These are phyloP conservation scores for Hylaeus volcanicus DNA, from an alignment of 1,140 invertebrate species.

Conservation along the genomic window DNA sequence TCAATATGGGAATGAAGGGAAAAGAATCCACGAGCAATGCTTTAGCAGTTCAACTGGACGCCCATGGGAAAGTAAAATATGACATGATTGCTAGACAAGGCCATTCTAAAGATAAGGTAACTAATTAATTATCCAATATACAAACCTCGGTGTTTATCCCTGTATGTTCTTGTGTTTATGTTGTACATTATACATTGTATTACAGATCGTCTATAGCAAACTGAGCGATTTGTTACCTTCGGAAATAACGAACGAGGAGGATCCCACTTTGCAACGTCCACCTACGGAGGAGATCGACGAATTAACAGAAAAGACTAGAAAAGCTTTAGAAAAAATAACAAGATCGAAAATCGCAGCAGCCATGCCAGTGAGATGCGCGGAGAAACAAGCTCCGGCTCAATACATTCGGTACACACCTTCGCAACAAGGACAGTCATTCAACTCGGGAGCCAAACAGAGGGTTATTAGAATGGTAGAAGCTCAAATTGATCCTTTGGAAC, in stretches of 20 bases:
- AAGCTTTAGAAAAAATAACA: slow-evolving; percentile 92
- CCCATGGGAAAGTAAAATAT: slow-evolving; percentile 97
- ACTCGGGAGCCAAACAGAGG: slow-evolving; percentile 98
- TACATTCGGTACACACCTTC: slow-evolving; percentile 99
- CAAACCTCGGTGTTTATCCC: not conserved
- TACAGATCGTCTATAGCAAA: slow-evolving; percentile 96
- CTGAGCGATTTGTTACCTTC: slow-evolving; percentile 95
- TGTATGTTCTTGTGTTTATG: not conserved
- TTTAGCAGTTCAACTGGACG: slow-evolving; percentile 95
- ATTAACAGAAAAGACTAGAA: slow-evolving; percentile 91
- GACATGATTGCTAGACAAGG: slow-evolving; percentile 97
- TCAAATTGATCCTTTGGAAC: slow-evolving; percentile 98
- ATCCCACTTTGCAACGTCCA: slow-evolving; percentile 93
- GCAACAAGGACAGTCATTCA: slow-evolving; percentile 96
- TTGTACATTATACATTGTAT: slow-evolving; percentile 8
- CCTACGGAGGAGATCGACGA: slow-evolving; percentile 92
- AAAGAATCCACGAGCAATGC: slow-evolving; percentile 92
- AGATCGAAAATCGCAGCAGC: slow-evolving; percentile 95
- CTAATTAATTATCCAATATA: not conserved
- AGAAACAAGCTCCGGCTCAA: slow-evolving; percentile 94
- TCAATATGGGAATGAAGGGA: slow-evolving; percentile 90
- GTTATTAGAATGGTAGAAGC: slow-evolving; percentile 98
- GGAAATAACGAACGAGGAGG: slow-evolving; percentile 95
- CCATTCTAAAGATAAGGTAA: slow-evolving; percentile 96
- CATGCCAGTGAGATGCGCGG: slow-evolving; percentile 94